Evolutionary conservation across 1,140 invertebrate species (phyloP), one percentile per base, ranked within the genome.

Genomic region (Cotesia glomerata): DNA sequence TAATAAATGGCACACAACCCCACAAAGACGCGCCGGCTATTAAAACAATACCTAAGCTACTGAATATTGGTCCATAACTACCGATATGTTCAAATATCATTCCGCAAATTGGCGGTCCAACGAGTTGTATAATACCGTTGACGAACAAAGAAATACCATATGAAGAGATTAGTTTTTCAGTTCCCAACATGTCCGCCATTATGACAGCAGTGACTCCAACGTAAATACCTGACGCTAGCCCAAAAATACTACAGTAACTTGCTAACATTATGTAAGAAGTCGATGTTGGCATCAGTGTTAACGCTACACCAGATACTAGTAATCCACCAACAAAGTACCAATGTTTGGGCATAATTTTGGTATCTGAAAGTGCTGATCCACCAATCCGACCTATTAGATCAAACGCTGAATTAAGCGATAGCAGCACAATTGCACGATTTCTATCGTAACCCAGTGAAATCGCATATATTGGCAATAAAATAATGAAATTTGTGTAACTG

Each of bases 401-500:
- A 14, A 94, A 87, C 0, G 91, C 88, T 0, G 94, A 94, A 0
- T 95, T 93, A 49, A 93, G 92, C 0, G 94, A 95, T 1, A 95
- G 82, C 2, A 96, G 79, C 74, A 92, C 90, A 1, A 93, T 91
- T 0, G 91, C 90, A 56, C 89, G 82, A 4, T 89, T 86, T 78
- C 93, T 93, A 80, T 92, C 89, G 77, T 92, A 95, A 0, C 90
- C 89, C 5, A 94, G 84, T 13, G 89, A 87, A 9, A 90, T 81
- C 0, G 93, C 94, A 81, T 95, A 95, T 0, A 90, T 89, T 3
- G 94, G 94, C 13, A 95, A 85, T 2, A 95, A 78, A 62, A 95
- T 94, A 0, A 95, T 92, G 72, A 95, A 95, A 81, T 96, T 95
- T 0, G 94, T 95, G 77, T 95, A 95, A 63, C 93, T 94, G 56